Base-by-base conservation (phyloP, 2,888 invertebrate species). In the Clusia tigrina region DNA sequence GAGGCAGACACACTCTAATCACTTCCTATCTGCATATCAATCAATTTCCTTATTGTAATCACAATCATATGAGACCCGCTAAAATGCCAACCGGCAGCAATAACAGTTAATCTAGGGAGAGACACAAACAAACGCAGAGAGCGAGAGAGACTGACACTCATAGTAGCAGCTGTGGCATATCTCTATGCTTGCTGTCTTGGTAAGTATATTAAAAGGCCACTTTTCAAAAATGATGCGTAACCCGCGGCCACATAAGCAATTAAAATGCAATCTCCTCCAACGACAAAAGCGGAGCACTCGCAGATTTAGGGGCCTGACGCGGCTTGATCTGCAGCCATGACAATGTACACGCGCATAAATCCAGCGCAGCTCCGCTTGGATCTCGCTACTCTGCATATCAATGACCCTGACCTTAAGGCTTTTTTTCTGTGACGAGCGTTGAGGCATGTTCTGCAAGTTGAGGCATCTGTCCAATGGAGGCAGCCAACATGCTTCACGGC, bases 331-430 rank as follows among this genome's bases (percentile, higher is more conserved):
- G n/a, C 9, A 42, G 6, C n/a, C 42, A n/a, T n/a, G n/a, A n/a
- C n/a, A 42, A 42, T 42, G 42, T 42, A 42, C 6, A 42, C n/a
- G 42, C n/a, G n/a, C 10, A 42, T 42, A n/a, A 32, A 32, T 15
- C n/a, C 10, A 42, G n/a, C 10, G 42, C 42, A 17, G 32, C 32
- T 6, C 32, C 6, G n/a, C n/a, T n/a, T n/a, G n/a, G n/a, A n/a
- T n/a, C 32, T 32, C 32, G 32, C 5, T 32, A 9, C 32, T 5
- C 22, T 17, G 53, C 53, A 53, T 25, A 26, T 67, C 70, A 69
- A 63, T 70, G 68, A 69, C 72, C 74, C 74, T 75, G 75, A 74
- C 74, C 74, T 62, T 67, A 71, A 72, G 73, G 38, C 32, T 20
- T 17, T 46, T n/a, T 9, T 17, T 18, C 2, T 5, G 48, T 48